Conservation (phyloP, 2,113 vertebrate species). For the Gracilinanus agilis region DNA sequence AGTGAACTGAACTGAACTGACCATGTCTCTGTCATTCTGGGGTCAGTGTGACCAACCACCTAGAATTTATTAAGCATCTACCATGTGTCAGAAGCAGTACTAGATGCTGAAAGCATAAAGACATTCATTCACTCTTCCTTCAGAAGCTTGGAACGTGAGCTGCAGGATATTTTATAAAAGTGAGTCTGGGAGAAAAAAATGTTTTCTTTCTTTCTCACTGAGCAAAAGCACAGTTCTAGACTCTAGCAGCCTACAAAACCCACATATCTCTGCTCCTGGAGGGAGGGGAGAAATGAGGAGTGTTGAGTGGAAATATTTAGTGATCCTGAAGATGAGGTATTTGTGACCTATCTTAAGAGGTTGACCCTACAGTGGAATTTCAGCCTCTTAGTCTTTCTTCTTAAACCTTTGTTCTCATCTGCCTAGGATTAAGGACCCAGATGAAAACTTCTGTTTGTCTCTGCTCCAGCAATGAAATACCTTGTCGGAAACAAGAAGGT, state of each 20-base stretch:
- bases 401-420: conserved; percentile 82
- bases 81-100: not conserved
- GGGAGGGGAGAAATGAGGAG: not conserved
- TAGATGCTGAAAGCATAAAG: not conserved
- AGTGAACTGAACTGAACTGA: not conserved
- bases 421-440: conserved; percentile 82
- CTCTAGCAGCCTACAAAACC: not conserved
- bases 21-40: not conserved
- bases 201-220: not conserved
- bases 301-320: not conserved
- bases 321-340: conserved; percentile 55
- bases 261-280: not conserved
- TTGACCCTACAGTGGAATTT: conserved; percentile 65
- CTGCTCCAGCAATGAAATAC: conserved; percentile 83
- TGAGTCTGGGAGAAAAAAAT: not conserved
- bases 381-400: conserved; percentile 68
- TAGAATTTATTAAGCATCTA: not conserved
- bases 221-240: not conserved
- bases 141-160: not conserved
- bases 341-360: conserved; percentile 72
- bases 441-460: conserved; percentile 85
- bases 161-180: not conserved
- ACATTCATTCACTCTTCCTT: not conserved
- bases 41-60: not conserved
- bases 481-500: conserved; percentile 84